These are phyloP conservation scores for Tenthredo amoena DNA, from an alignment of 2,888 invertebrate species.

Conservation along the genomic window DNA sequence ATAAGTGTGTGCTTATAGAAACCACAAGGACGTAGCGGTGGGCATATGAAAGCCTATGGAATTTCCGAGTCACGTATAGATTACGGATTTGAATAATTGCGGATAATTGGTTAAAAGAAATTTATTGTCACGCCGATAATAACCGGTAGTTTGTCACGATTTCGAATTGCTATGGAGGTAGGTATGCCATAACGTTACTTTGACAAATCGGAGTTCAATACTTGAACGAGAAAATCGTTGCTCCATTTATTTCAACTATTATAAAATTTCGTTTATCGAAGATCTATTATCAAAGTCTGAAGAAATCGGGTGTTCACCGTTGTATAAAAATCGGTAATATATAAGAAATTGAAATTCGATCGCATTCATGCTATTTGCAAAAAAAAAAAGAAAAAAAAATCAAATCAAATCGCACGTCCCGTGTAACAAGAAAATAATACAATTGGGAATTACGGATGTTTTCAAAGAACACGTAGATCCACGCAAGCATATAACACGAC, in stretches of 20 bases:
- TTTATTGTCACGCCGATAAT: conserved; percentile 18
- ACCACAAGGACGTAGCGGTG: background rate
- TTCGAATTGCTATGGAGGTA: background rate
- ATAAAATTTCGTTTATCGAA: background rate
- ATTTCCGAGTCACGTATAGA: background rate
- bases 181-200: background rate
- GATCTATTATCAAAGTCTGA: background rate
- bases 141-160: conserved; percentile 17
- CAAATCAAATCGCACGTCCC: too few relatives aligned
- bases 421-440: too few relatives aligned
- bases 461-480: conserved; percentile 34
- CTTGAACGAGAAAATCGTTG: background rate
- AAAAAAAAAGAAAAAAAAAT: too few relatives aligned
- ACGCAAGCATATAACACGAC: conserved; percentile 41
- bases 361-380: too few relatives aligned
- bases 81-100: conserved; percentile 19
- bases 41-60: background rate
- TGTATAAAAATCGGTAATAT: too few relatives aligned
- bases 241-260: background rate
- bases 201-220: background rate
- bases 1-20: background rate
- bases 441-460: background rate
- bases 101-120: background rate
- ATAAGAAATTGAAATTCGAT: too few relatives aligned
- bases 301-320: background rate